A percentile compares a stretch with the other conserved stretches of the same genome.
Conservation (phyloP, 2,888 invertebrate species). For the Drepana falcataria region DNA sequence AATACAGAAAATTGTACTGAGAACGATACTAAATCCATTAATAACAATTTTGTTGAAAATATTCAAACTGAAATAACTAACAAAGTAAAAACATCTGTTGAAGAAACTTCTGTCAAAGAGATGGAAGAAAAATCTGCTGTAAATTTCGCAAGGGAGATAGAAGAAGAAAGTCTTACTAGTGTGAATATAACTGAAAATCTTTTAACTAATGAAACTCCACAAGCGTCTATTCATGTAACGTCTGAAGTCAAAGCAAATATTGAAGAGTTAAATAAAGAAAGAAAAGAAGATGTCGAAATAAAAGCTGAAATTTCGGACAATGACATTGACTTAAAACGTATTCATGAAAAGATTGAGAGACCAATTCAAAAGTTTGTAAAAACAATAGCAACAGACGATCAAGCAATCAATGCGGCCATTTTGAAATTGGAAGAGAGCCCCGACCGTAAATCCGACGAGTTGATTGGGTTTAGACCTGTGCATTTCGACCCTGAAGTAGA, state of each 20-base stretch:
- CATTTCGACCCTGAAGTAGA: background rate
- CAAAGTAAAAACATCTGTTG: background rate
- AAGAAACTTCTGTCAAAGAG: background rate
- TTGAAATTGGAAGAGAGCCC: background rate
- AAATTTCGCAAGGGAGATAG: too few species aligned
- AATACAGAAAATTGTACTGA: slow-evolving; percentile 1
- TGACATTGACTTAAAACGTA: too few species aligned
- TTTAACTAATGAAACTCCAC: too few species aligned
- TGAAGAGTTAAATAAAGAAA: too few species aligned
- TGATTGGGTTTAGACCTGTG: background rate
- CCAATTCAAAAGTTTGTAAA: background rate
- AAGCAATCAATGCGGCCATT: background rate
- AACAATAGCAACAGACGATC: background rate
- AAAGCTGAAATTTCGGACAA: too few species aligned
- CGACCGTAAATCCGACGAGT: background rate
- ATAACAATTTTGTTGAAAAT: background rate
- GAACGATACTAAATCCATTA: background rate
- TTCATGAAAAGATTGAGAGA: background rate
- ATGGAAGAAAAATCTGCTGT: too few species aligned
- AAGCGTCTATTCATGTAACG: too few species aligned
- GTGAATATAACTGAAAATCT: too few species aligned
- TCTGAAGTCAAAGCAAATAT: too few species aligned
- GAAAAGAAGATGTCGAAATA: too few species aligned
- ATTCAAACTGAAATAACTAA: slow-evolving; percentile 3
- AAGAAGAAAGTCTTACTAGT: too few species aligned